Conservation (phyloP, 2,797 vertebrate species). For the Acipenser oxyrinchus region DNA sequence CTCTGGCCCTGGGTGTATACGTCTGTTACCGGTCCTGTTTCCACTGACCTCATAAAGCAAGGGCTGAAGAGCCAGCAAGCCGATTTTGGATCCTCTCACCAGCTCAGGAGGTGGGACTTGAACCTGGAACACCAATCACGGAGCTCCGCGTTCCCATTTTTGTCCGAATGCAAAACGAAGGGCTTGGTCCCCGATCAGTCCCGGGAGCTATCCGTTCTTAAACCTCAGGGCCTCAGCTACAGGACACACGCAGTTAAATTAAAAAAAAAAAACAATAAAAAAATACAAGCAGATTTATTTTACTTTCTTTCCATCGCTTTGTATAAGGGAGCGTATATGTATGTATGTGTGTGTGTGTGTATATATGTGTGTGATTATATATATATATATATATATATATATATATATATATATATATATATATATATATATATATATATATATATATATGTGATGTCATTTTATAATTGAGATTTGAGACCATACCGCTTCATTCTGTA, state of each 20-base stretch:
- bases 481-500: too few relatives aligned
- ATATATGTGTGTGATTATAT: too few relatives aligned
- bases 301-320: too few relatives aligned
- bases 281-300: too few relatives aligned
- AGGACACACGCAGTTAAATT: conserved; percentile 49
- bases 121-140: conserved; percentile 1
- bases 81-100: not conserved
- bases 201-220: conserved; percentile 34
- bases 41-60: conserved; percentile 64
- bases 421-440: too few relatives aligned
- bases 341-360: too few relatives aligned
- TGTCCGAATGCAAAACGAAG: conserved; percentile 24
- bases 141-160: conserved; percentile 27
- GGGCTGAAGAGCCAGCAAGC: not conserved
- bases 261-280: conserved; percentile 18
- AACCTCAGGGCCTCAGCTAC: conserved; percentile 63
- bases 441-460: too few relatives aligned
- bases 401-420: too few relatives aligned
- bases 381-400: too few relatives aligned
- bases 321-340: too few relatives aligned
- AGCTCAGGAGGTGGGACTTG: not conserved
- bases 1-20: conserved; percentile 78
- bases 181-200: conserved; percentile 5
- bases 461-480: too few relatives aligned
- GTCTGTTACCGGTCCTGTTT: conserved; percentile 87